Evolutionary conservation across 2,888 invertebrate species (phyloP).

Genomic region (Himalopsyche tibetana): DNA sequence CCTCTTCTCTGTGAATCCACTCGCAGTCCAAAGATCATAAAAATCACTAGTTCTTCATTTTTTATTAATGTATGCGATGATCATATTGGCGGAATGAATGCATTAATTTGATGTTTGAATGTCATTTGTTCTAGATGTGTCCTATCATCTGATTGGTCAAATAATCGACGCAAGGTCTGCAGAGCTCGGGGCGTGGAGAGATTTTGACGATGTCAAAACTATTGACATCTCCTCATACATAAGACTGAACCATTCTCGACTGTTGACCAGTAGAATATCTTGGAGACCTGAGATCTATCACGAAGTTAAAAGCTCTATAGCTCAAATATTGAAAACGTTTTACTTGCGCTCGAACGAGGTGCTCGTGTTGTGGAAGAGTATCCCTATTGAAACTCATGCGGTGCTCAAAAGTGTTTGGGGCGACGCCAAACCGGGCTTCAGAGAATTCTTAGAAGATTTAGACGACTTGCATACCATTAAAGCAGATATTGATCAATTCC

Average conservation of each 20-base stretch:
- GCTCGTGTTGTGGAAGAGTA: slow-evolving; percentile 73
- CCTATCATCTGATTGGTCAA: slow-evolving; percentile 83
- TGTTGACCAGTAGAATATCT: slow-evolving; percentile 86
- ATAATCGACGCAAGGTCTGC: slow-evolving; percentile 88
- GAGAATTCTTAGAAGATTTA: slow-evolving; percentile 84
- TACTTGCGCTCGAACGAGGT: slow-evolving; percentile 74
- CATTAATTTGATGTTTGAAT: neutral
- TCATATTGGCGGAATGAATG: too few relatives aligned
- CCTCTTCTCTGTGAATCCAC: too few relatives aligned
- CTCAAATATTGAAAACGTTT: slow-evolving; percentile 71
- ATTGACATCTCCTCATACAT: slow-evolving; percentile 88
- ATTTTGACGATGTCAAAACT: slow-evolving; percentile 87
- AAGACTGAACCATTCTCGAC: slow-evolving; percentile 88
- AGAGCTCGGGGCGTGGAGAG: slow-evolving; percentile 86
- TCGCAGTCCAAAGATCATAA: too few relatives aligned
- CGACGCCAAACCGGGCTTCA: slow-evolving; percentile 83
- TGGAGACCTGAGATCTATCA: slow-evolving; percentile 87
- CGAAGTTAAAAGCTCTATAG: slow-evolving; percentile 72
- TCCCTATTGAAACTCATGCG: slow-evolving; percentile 82
- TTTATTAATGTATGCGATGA: too few relatives aligned
- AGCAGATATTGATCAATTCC: slow-evolving; percentile 83
- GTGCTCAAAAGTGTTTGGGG: slow-evolving; percentile 84
- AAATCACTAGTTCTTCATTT: too few relatives aligned
- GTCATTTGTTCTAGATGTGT: slow-evolving; percentile 71
- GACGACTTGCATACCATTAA: slow-evolving; percentile 84